phyloP scores from a whole-genome alignment of 2,888 invertebrate genomes.

The Clitarchus hookeri region DNA sequence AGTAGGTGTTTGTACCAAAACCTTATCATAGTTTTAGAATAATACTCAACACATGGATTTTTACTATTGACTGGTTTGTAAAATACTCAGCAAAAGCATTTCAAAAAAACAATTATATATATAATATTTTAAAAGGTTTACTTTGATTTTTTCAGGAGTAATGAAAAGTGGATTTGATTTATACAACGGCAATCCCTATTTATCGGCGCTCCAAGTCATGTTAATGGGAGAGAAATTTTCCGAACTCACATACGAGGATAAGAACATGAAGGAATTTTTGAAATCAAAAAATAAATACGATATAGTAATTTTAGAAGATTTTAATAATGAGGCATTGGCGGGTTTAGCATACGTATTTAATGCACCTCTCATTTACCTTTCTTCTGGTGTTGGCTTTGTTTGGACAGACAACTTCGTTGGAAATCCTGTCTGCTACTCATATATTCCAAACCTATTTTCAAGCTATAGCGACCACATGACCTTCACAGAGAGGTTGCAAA shows the following conservation, averaged over 20 bases:
- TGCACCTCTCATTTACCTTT: conserved; percentile 52
- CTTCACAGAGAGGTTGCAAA: conserved; percentile 60
- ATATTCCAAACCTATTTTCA: conserved; percentile 57
- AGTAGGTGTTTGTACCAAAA: too few relatives aligned
- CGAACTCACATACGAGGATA: conserved; percentile 26
- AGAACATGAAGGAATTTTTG: conserved; percentile 37
- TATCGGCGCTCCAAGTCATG: too few relatives aligned
- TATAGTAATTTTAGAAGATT: conserved; percentile 58
- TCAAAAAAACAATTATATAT: too few relatives aligned
- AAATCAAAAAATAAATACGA: conserved; percentile 52
- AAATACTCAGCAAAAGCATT: too few relatives aligned
- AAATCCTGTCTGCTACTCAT: conserved; percentile 56
- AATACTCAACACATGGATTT: too few relatives aligned
- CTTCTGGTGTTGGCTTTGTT: conserved; percentile 55
- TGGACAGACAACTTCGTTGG: conserved; percentile 58
- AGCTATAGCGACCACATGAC: conserved; percentile 55
- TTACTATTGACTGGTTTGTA: too few relatives aligned
- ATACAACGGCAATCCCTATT: too few relatives aligned
- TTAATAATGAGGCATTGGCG: conserved; percentile 57
- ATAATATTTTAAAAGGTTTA: too few relatives aligned
- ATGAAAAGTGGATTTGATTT: too few relatives aligned
- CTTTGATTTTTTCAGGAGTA: too few relatives aligned
- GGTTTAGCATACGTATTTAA: conserved; percentile 58
- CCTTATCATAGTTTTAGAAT: too few relatives aligned
- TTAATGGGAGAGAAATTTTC: background rate